Percentiles rank a stretch among this genome's conserved stretches.
phyloP scores from a whole-genome alignment of 2,797 vertebrate species.

The Rhabdophis nuchalis region DNA sequence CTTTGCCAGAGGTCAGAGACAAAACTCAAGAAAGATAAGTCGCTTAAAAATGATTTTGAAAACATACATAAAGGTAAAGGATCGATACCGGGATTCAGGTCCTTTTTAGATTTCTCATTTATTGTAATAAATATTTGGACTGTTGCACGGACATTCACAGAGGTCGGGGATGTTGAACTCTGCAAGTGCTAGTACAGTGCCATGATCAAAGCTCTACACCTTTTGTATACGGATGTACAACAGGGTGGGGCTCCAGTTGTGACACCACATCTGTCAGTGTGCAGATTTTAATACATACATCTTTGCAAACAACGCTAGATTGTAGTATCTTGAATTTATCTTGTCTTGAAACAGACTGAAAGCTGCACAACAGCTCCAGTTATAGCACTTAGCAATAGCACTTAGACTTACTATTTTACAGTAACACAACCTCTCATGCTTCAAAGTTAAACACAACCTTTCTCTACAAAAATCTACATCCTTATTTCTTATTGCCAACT shows the following conservation, averaged over 20 bases:
- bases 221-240: neutral
- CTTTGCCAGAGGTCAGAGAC: neutral
- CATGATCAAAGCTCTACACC: neutral
- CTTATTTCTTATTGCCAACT: neutral
- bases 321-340: too few species aligned
- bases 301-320: too few species aligned
- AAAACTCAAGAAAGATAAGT: neutral
- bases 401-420: too few species aligned
- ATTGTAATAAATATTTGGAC: neutral
- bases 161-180: too few species aligned
- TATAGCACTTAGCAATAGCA: too few species aligned
- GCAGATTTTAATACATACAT: too few species aligned
- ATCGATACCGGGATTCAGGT: neutral
- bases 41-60: neutral
- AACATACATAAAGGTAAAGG: neutral
- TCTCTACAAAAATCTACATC: neutral
- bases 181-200: neutral
- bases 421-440: neutral
- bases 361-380: too few species aligned
- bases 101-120: neutral
- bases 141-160: neutral
- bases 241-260: neutral
- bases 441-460: neutral
- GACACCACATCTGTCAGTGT: neutral
- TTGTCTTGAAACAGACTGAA: too few species aligned